Conservation (phyloP, 2,113 vertebrate genomes). For the Myxocyprinus asiaticus region DNA sequence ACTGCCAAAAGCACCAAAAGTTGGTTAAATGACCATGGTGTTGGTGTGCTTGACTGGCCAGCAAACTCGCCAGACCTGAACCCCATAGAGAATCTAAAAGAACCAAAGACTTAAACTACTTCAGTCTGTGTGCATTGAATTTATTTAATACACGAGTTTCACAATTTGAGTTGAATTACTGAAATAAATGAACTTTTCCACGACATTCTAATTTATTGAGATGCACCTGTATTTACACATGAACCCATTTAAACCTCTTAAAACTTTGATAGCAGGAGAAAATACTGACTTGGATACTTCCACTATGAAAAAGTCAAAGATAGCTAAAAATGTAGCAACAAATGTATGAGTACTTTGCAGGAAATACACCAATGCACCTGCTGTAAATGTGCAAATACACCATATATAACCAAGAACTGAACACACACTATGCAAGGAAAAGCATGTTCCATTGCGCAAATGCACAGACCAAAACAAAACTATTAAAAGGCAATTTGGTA, state of each 20-base stretch:
- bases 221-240: too few relatives aligned
- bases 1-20: too few relatives aligned
- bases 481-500: constrained; percentile 41
- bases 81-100: too few relatives aligned
- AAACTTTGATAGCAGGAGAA: background rate
- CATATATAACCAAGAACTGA: constrained; percentile 9
- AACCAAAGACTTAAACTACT: too few relatives aligned
- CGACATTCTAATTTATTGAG: too few relatives aligned
- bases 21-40: too few relatives aligned
- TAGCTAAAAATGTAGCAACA: background rate
- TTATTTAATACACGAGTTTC: too few relatives aligned
- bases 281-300: background rate
- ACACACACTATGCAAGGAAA: constrained; percentile 36
- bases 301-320: background rate
- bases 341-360: background rate
- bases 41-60: too few relatives aligned
- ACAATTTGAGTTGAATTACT: too few relatives aligned
- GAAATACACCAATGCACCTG: constrained; percentile 29
- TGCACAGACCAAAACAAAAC: constrained; percentile 45
- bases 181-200: too few relatives aligned
- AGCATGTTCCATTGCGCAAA: constrained; percentile 21
- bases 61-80: too few relatives aligned
- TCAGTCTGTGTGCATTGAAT: too few relatives aligned
- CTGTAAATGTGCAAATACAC: constrained; percentile 10
- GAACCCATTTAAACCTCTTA: background rate